These are phyloP conservation scores for Dinoponera quadriceps DNA, from an alignment of 1,140 invertebrate species.

Conservation along the genomic window DNA sequence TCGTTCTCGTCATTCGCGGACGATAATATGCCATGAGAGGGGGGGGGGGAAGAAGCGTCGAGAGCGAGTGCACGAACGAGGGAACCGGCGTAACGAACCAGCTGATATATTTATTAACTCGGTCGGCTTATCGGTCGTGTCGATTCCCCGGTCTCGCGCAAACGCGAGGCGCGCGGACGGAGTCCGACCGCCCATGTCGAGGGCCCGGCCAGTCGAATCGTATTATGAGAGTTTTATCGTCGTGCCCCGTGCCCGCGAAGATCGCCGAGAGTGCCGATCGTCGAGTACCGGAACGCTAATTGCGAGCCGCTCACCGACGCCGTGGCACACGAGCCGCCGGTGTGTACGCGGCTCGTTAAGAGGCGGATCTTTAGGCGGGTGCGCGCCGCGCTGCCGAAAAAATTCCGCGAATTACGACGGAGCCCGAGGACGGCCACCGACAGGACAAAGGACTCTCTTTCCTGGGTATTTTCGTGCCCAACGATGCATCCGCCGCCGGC, in stretches of 20 bases:
- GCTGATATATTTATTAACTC: constrained; percentile 67
- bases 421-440: constrained; percentile 26
- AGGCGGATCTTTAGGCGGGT: constrained; percentile 63
- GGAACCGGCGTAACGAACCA: constrained; percentile 29
- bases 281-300: constrained; percentile 75
- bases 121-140: constrained; percentile 59
- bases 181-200: constrained; percentile 71
- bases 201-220: constrained; percentile 58
- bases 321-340: constrained; percentile 43
- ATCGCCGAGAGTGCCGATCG: constrained; percentile 70
- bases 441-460: constrained; percentile 45
- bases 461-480: constrained; percentile 29
- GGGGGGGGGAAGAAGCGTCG: neutral
- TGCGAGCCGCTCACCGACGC: constrained; percentile 63
- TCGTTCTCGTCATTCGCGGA: neutral
- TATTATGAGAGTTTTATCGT: constrained; percentile 76
- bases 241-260: constrained; percentile 41
- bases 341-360: constrained; percentile 68
- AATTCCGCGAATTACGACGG: constrained; percentile 62
- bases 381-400: constrained; percentile 24
- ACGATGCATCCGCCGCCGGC: constrained; percentile 26
- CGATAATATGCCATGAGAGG: constrained; percentile 4
- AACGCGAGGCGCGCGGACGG: neutral
- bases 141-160: constrained; percentile 46
- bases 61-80: neutral